Base-by-base conservation (phyloP, 2,888 invertebrate genomes). In the Agonopterix arenella region DNA sequence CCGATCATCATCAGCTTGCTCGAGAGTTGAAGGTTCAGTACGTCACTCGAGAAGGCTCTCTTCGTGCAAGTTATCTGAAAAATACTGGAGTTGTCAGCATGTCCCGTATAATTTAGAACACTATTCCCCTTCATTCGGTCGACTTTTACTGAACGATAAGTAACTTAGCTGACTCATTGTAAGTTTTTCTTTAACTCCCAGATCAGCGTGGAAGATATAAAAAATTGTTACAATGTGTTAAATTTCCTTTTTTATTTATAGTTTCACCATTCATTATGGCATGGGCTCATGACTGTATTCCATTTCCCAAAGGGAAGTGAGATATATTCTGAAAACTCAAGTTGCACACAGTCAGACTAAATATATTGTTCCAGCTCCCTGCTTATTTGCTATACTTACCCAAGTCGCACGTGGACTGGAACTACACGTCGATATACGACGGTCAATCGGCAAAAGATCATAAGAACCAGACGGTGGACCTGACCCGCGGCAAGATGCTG, bases 401-500 rank as follows among this genome's bases (percentile, higher is more conserved):
- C 13, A 46, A 48, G 3, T 53, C 55, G 1, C 47, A 41, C 2
- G 11, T 44, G 8, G 63, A 64, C 44, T 65, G 61, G 61, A 65
- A 66, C 46, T 59, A 54, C 28, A 62, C 60, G 2, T 57, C 60
- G 9, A 52, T 59, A 37, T 50, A 47, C 9, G 57, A 60, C 5
- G 46, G 47, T 5, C 45, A 53, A 18, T 16, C 49, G 10, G 55
- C 54, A 4, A 51, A 51, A 36, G 54, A 55, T 11, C 58, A 59
- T 42, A 55, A 52, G 11, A 46, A 50, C 1, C 45, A 46, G 2
- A 46, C 49, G 7, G 48, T 60, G 7, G 51, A 57, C 7, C 44
- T 60, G 4, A 58, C 59, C 4, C 51, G 53, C 10, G 68, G 66
- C 0, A 61, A 59, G 28, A 54, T 62, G 38, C 54, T 65, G 2